These are phyloP conservation scores for Globicephala melas DNA, from an alignment of 2,113 vertebrate genomes.

Conservation along the genomic window DNA sequence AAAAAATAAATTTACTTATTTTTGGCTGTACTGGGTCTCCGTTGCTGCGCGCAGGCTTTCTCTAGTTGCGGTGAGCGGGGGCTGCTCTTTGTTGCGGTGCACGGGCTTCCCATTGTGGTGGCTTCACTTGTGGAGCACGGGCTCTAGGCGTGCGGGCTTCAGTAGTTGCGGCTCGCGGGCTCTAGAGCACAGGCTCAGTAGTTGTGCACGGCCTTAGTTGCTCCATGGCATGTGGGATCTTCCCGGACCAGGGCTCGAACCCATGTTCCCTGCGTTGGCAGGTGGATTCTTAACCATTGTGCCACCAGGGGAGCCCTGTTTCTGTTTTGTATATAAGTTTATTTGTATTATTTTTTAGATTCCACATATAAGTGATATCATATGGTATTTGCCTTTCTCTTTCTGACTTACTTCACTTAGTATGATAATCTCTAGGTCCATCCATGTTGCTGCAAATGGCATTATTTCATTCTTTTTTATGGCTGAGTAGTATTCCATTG, in stretches of 20 bases:
- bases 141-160: neutral
- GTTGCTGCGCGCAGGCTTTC: neutral
- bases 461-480: too few relatives aligned
- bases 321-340: too few relatives aligned
- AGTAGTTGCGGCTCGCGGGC: neutral
- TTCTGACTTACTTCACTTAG: too few relatives aligned
- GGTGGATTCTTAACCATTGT: neutral
- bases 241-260: neutral
- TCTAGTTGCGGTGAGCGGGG: neutral
- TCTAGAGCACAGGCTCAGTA: too few relatives aligned
- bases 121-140: neutral
- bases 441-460: too few relatives aligned
- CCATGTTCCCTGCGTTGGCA: neutral
- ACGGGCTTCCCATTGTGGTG: neutral
- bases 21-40: neutral
- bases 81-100: neutral
- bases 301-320: neutral
- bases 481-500: too few relatives aligned
- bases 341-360: too few relatives aligned
- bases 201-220: rapidly evolving
- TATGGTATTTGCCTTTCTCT: too few relatives aligned
- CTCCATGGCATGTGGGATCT: neutral
- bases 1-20: too few relatives aligned
- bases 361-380: too few relatives aligned
- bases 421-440: too few relatives aligned